Base-by-base conservation (phyloP, 2,888 invertebrate genomes). In the Meandrusa payeni region DNA sequence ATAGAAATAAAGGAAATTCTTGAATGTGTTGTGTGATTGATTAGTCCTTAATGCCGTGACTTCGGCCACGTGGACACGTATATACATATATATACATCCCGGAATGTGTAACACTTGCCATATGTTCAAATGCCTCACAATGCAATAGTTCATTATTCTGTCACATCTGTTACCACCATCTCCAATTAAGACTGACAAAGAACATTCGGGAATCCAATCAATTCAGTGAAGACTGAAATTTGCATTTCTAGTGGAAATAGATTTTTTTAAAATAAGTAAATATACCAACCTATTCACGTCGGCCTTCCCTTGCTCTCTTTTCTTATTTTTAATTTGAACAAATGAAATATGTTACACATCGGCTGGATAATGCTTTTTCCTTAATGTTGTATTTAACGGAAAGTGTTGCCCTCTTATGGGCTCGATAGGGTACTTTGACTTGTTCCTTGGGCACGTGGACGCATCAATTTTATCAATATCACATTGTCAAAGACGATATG, bases 1-100 rank as follows among this genome's bases (percentile, higher is more conserved):
- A 86, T 77, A 76, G 79, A 81, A 88, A 85, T 85, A 87, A 87
- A 86, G 69, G 67, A 76, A 79, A 85, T 76, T 80, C 76, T 81
- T 81, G 70, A 80, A 81, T 74, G 78, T 77, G 77, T 75, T 83
- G 85, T 83, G 81, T 86, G 76, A 86, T 86, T 83, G 81, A 75
- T 80, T 76, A 69, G 73, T 75, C 78, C 78, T 76, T 63, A 61
- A 42, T 48, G 17, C 40, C 41, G 48, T 40, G 41, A 19, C 19
- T 10, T 23, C 11, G n/a, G n/a, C n/a, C n/a, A n/a, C 9, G 17
- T 42, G 31, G 20, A 29, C 15, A 40, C 47, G 51, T 41, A 36
- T 46, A 37, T 43, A 24, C 42, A 41, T 46, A 48, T 53, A 49
- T 57, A 20, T 54, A n/a, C n/a, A 57, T 62, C 69, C 82, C 75